These are phyloP conservation scores for Cheilosia vernalis DNA, from an alignment of 2,888 invertebrate species.

Conservation along the genomic window DNA sequence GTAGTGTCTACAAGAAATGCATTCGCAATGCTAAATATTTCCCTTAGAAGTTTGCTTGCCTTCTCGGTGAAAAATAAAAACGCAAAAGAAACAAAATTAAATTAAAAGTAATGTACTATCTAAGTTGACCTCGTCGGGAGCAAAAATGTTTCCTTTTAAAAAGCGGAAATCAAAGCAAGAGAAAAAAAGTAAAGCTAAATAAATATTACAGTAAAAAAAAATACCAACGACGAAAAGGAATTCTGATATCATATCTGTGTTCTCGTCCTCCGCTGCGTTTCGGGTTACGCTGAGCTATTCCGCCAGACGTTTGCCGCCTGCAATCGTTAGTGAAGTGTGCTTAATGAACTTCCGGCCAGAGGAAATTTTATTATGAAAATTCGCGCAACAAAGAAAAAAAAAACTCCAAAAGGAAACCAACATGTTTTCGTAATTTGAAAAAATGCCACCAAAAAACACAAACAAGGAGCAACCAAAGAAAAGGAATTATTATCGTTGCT, in stretches of 20 bases:
- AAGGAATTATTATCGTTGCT: constrained; percentile 65
- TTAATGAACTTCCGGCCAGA: constrained; percentile 73
- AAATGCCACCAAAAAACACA: constrained; percentile 39
- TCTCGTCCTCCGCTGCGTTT: background rate
- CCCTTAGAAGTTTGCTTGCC: constrained; percentile 9
- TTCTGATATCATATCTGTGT: constrained; percentile 4
- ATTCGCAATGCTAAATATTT: constrained; percentile 57
- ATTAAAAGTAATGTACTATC: constrained; percentile 54
- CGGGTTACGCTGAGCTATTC: background rate
- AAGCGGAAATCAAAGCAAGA: constrained; percentile 61
- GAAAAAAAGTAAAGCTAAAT: constrained; percentile 46
- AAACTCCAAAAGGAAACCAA: no score
- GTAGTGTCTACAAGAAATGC: constrained; percentile 46
- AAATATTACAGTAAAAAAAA: constrained; percentile 36
- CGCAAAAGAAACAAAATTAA: constrained; percentile 34
- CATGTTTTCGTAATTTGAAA: constrained; percentile 65
- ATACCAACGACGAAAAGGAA: constrained; percentile 8
- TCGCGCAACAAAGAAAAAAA: background rate
- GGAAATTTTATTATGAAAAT: constrained; percentile 69
- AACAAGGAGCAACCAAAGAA: constrained; percentile 15
- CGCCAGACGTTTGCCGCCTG: background rate
- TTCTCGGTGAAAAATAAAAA: background rate
- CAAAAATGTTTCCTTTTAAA: constrained; percentile 28
- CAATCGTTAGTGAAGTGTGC: constrained; percentile 66
- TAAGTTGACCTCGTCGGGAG: constrained; percentile 54